Base-by-base conservation (phyloP, 2,113 vertebrate species). In the Entomyzon cyanotis region DNA sequence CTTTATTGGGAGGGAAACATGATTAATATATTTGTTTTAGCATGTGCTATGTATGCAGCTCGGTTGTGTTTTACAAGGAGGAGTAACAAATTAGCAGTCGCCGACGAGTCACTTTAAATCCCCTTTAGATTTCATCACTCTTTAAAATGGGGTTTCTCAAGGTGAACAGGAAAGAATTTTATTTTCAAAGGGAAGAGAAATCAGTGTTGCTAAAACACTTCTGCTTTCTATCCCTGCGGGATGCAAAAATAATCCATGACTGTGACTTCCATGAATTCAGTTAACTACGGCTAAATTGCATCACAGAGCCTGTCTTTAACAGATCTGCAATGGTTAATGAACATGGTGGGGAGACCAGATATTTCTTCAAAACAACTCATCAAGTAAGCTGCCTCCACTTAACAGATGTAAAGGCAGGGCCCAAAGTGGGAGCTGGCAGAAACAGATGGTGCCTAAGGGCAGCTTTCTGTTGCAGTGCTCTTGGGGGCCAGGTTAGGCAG, bases 391-490 rank as follows among this genome's bases (percentile, higher is more conserved):
- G 96, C 95, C 84, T 97, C 95, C 94, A 95, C 96, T 94, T 94
- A 96, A 94, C 98, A 98, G 98, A 98, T 98, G 98, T 97, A 98
- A 97, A 88, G 93, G 95, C 65, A 89, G 96, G 92, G 96, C 97
- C 97, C 96, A 46, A 87, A 97, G 97, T 94, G 87, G 97, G 95
- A 94, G 97, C 97, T 97, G 97, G 97, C 97, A 98, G 97, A 97
- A 98, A 96, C 98, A 99, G 98, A 98, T 98, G 98, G 98, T 96
- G 98, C 98, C 96, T 96, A 84, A 97, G 98, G 98, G 98, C 96
- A 96, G 95, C 91, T 96, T 97, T 96, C 69, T 97, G 93, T 95
- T 95, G 64, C 85, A 87, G 91, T 16, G 91, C 95, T 96, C 96
- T 41, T 47, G 84, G 94, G 96, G 94, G 95, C 79, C 78, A 92